Evolutionary conservation across 1,140 invertebrate species (phyloP).

Genomic region (Battus philenor): DNA sequence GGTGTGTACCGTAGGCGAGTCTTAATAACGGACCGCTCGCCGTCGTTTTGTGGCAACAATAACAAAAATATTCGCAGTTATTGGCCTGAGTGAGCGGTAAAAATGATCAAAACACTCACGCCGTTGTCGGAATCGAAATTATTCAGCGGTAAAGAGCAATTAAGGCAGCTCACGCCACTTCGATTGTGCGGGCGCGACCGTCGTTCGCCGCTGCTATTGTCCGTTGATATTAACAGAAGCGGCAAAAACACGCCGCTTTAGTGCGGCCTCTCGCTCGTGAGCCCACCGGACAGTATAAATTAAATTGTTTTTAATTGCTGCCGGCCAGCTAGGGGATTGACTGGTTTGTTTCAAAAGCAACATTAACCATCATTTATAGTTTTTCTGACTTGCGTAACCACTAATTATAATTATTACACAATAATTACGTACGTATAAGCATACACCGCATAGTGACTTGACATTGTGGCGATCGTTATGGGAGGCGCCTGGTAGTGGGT

Average conservation of each 20-base stretch:
- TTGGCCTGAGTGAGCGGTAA: slow-evolving; percentile 15
- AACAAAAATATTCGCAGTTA: slow-evolving; percentile 5
- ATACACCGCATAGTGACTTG: too few species aligned
- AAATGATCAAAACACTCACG: slow-evolving; percentile 16
- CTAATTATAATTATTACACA: too few species aligned
- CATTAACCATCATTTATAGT: too few species aligned
- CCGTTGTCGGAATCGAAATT: slow-evolving; percentile 34
- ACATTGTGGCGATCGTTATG: too few species aligned
- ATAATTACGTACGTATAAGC: too few species aligned
- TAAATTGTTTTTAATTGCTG: slow-evolving; percentile 9
- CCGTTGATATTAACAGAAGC: slow-evolving; percentile 47
- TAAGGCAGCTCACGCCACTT: slow-evolving; percentile 42
- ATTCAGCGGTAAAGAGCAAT: slow-evolving; percentile 52
- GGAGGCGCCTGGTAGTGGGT: too few species aligned
- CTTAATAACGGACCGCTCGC: too few species aligned
- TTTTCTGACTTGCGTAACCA: too few species aligned
- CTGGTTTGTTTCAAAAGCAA: too few species aligned
- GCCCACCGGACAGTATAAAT: slow-evolving; percentile 6
- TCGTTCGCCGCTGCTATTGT: slow-evolving; percentile 43
- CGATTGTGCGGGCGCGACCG: slow-evolving; percentile 44
- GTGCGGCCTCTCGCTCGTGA: background rate
- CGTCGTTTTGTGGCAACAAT: slow-evolving; percentile 5
- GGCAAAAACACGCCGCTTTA: slow-evolving; percentile 37
- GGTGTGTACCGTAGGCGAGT: too few species aligned
- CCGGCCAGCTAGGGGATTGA: too few species aligned